Evolutionary conservation across 2,113 vertebrate genomes (phyloP), one percentile per base, ranked within the genome.

Genomic region (Chaetodon auriga): DNA sequence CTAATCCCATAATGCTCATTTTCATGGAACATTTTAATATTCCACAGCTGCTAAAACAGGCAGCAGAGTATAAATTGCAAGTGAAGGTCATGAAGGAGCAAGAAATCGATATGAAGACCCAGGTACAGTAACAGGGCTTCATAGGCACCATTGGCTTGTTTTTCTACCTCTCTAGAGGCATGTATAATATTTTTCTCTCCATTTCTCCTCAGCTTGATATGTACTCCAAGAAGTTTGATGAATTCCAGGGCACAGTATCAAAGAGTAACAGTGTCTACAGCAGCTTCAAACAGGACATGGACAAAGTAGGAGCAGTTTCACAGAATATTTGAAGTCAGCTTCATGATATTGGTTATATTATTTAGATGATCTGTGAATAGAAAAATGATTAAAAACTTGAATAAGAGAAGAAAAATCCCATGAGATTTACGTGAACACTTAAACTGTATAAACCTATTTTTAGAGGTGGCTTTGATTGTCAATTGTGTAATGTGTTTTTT

Each of bases 201-300:
- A 0, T 75, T 65, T 86, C 73, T 85, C 80, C 90, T 35, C 93
- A 99, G 98, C 96, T 99, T 19, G 94, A 95, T 19, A 95, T 99
- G 75, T 99, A 99, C 92, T 97, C 98, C 15, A 96, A 97, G 93
- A 97, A 99, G 90, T 99, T 99, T 95, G 97, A 99, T 90, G 97
- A 99, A 89, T 98, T 99, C 94, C 97, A 98, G 95, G 97, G 96
- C 81, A 97, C 97, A 0, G 94, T 99, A 83, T 95, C 97, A 71
- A 97, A 99, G 94, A 99, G 98, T 92, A 99, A 97, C 85, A 97
- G 96, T 71, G 96, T 99, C 82, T 99, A 99, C 91, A 95, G 96
- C 89, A 93, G 95, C 63, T 99, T 99, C 96, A 99, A 98, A 93
- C 97, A 98, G 89, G 98, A 99, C 94, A 99, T 99, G 97, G 98